These are phyloP conservation scores for Nannospalax galili DNA, from an alignment of 2,113 vertebrate genomes.

Conservation along the genomic window DNA sequence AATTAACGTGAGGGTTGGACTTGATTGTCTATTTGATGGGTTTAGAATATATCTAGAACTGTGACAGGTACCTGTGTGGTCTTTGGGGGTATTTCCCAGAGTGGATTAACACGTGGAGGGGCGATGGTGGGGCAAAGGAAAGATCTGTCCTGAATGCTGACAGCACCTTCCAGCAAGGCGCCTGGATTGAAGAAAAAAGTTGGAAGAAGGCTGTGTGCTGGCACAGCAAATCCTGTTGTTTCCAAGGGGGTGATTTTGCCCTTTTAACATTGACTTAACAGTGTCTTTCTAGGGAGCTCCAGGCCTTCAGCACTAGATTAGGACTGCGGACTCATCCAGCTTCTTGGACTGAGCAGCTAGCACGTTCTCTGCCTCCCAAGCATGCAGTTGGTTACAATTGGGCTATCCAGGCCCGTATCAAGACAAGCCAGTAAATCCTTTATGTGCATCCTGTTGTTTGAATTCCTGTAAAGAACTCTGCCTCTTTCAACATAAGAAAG, in stretches of 20 bases:
- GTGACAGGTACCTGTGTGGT: neutral
- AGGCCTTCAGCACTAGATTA: too few species aligned
- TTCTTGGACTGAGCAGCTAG: neutral
- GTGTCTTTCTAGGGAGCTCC: neutral
- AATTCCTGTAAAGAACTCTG: neutral
- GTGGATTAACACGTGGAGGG: too few species aligned
- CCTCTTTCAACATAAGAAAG: neutral
- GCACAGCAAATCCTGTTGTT: neutral
- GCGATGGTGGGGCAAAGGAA: neutral
- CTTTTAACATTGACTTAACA: neutral
- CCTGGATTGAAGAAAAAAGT: neutral
- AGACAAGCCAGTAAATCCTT: neutral
- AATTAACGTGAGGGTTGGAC: neutral
- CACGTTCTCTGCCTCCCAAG: too few species aligned
- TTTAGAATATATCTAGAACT: neutral
- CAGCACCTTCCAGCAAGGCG: neutral
- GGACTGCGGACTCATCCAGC: neutral
- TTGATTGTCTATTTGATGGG: neutral
- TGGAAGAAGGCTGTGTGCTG: rapidly evolving
- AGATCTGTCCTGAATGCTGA: neutral
- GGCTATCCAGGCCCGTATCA: neutral
- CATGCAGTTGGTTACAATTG: neutral
- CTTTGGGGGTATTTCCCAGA: neutral
- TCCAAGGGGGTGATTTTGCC: neutral
- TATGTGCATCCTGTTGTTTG: neutral